Evolutionary conservation across 2,113 vertebrate species (phyloP).

Genomic region (Chionomys nivalis): DNA sequence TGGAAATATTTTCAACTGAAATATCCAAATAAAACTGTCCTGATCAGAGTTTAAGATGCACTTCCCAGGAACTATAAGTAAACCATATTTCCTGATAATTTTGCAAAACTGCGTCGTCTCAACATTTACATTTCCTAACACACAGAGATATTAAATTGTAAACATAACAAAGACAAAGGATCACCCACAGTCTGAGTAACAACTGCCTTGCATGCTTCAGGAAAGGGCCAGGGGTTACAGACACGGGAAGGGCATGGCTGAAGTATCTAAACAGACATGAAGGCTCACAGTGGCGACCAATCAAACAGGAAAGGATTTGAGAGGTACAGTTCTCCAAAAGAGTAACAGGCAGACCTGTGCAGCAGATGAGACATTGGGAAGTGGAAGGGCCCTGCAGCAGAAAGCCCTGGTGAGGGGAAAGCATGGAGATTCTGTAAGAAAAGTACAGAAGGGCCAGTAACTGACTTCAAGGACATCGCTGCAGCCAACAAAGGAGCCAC

Average conservation of each 20-base stretch:
- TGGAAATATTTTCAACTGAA: constrained; percentile 34
- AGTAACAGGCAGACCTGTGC: neutral
- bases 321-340: neutral
- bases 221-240: neutral
- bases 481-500: neutral
- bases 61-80: neutral
- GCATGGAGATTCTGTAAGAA: neutral
- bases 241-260: neutral
- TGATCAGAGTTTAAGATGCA: constrained; percentile 19
- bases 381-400: neutral
- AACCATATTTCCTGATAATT: neutral
- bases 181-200: neutral
- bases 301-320: neutral
- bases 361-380: neutral
- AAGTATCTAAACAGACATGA: neutral
- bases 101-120: neutral
- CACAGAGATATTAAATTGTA: neutral
- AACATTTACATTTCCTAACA: neutral
- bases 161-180: neutral
- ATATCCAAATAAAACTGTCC: constrained; percentile 6
- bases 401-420: neutral
- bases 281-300: neutral
- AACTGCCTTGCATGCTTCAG: neutral
- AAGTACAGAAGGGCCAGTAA: neutral
- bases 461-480: neutral